Evolutionary conservation across 2,113 vertebrate genomes (phyloP).

Genomic region (Bos taurus): DNA sequence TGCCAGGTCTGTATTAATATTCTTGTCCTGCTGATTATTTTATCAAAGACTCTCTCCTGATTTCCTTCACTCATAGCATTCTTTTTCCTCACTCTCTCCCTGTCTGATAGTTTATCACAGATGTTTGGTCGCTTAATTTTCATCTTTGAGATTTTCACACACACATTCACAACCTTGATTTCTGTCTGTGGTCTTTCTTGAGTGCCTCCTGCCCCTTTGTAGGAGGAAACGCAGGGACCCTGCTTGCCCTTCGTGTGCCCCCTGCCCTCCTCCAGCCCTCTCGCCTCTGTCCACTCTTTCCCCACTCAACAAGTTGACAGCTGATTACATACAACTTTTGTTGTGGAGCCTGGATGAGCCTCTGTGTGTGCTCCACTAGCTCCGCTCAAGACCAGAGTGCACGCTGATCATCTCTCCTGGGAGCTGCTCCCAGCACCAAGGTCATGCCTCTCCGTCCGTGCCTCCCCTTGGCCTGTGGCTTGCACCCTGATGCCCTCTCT

Average conservation of each 20-base stretch:
- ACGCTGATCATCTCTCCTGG: not conserved
- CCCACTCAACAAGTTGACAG: not conserved
- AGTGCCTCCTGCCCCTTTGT: not conserved
- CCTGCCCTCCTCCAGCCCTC: not conserved
- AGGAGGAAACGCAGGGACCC: not conserved
- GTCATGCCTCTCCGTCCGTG: not conserved
- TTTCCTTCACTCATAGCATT: fast-evolving
- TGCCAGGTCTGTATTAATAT: not conserved
- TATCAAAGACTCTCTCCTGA: not conserved
- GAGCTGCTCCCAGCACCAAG: not conserved
- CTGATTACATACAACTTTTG: not conserved
- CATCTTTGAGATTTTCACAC: not conserved
- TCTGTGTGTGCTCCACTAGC: not conserved
- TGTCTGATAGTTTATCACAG: not conserved
- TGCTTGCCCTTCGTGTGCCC: not conserved
- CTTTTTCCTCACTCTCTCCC: not conserved
- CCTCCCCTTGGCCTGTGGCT: not conserved
- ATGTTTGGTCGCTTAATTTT: not conserved
- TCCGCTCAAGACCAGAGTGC: not conserved
- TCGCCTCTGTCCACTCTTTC: not conserved
- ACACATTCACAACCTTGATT: fast-evolving
- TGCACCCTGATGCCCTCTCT: not conserved
- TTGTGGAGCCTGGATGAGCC: not conserved
- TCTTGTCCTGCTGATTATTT: not conserved
- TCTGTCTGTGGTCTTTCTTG: not conserved